Evolutionary conservation across 1,140 invertebrate genomes (phyloP).

Genomic region (Grapholita molesta): DNA sequence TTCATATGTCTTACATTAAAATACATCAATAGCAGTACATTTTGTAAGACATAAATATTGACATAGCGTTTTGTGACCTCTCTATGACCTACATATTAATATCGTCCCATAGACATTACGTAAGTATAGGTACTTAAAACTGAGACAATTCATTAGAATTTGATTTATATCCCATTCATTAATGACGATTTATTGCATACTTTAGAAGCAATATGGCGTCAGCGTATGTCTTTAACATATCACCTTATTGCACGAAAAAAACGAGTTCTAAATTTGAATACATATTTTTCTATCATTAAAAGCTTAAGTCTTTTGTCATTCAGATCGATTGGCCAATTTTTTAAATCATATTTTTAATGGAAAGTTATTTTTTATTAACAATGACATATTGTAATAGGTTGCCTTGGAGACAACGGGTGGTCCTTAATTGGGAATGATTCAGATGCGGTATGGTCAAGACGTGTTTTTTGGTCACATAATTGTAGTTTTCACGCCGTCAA

Average conservation of each 20-base stretch:
- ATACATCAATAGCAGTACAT: no score
- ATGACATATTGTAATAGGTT: slow-evolving; percentile 10
- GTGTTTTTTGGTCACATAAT: slow-evolving; percentile 8
- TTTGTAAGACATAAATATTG: no score
- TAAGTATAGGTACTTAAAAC: neutral
- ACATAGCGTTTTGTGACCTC: no score
- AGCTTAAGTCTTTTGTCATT: slow-evolving; percentile 3
- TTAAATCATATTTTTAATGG: slow-evolving; percentile 6
- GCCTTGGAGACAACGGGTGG: slow-evolving; percentile 14
- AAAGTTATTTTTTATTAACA: slow-evolving; percentile 9
- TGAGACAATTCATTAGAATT: slow-evolving; percentile 10
- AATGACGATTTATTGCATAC: slow-evolving; percentile 8
- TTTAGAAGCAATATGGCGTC: neutral
- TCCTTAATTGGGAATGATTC: slow-evolving; percentile 9
- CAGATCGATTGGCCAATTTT: neutral
- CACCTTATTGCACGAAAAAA: neutral
- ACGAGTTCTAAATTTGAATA: slow-evolving; percentile 6
- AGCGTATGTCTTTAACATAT: neutral
- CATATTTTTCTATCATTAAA: slow-evolving; percentile 18
- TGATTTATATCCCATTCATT: neutral
- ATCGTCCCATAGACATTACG: neutral
- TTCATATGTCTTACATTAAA: no score
- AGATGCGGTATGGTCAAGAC: neutral
- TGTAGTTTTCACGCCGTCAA: slow-evolving; percentile 7
- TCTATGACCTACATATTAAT: neutral